Base-by-base conservation (phyloP, 2,888 invertebrate genomes). In the Drosophila bunnanda region DNA sequence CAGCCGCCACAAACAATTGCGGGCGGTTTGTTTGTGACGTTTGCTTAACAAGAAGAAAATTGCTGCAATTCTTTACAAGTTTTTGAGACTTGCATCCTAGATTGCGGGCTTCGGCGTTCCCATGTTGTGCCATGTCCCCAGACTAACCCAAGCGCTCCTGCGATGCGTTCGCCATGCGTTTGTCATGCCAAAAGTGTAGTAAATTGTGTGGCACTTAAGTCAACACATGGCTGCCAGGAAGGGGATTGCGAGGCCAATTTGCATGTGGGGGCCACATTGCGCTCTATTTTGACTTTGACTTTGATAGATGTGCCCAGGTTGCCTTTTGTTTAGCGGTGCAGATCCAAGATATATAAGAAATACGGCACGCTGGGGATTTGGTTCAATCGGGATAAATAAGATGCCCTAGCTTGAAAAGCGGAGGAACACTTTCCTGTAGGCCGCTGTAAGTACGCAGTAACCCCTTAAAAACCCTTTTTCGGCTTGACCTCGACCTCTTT, bases 241-340 rank as follows among this genome's bases (percentile, higher is more conserved):
- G 32, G 66, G 66, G 75, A 61, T 30, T 30, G 32, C 64, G 38
- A 52, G 36, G 79, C 89, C 85, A 89, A 89, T 89, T 84, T 84
- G 88, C 86, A 88, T 84, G 72, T 71, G 57, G 70, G 62, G 61
- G 59, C 60, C 62, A 64, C 65, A 65, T 65, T 61, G 71, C 75
- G 80, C 83, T 91, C 90, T 89, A 89, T 86, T 91, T 89, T 90
- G 92, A 92, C 92, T 92, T 92, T 92, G 92, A 92, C 92, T 92
- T 92, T 92, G 92, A 92, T 90, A 90, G 90, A 92, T 92, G 91
- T 87, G 84, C 73, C 75, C 82, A 70, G 88, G 80, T 74, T 75
- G 59, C 70, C 65, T 69, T 77, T 71, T 57, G 69, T 72, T 71
- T 61, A 41, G 34, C 41, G 54, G 62, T 59, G 50, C 53, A 75